Percentiles rank a stretch among this genome's conserved stretches.
Evolutionary conservation across 2,888 invertebrate species (phyloP).

Genomic region (Drosophila lacicola): DNA sequence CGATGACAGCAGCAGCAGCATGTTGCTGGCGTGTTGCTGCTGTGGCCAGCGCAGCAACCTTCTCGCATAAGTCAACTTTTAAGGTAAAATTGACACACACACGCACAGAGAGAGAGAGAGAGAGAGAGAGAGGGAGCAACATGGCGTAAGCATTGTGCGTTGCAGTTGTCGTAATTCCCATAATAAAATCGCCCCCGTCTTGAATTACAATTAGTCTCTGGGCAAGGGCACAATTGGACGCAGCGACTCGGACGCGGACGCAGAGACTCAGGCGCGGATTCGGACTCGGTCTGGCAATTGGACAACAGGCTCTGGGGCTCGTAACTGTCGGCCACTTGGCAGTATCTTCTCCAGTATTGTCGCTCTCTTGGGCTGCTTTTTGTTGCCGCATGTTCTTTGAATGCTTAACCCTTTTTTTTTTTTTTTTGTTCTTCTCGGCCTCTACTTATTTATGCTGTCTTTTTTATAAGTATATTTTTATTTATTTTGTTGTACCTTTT

Average conservation of each 20-base stretch:
- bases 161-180: constrained; percentile 83
- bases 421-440: constrained; percentile 13
- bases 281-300: constrained; percentile 19
- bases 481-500: constrained; percentile 18
- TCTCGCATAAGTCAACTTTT: constrained; percentile 77
- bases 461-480: constrained; percentile 14
- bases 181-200: constrained; percentile 84
- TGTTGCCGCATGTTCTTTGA: constrained; percentile 20
- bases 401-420: constrained; percentile 22
- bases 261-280: constrained; percentile 14
- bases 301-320: constrained; percentile 10
- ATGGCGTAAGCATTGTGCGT: constrained; percentile 39
- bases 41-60: constrained; percentile 44
- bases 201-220: constrained; percentile 84
- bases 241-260: constrained; percentile 25
- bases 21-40: constrained; percentile 60
- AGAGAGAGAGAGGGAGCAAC: constrained; percentile 7
- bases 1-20: constrained; percentile 42
- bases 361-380: constrained; percentile 47
- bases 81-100: constrained; percentile 54
- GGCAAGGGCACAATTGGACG: constrained; percentile 60
- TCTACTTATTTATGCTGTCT: constrained; percentile 19
- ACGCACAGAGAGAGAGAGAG: constrained; percentile 5
- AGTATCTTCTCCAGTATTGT: constrained; percentile 37
- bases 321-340: constrained; percentile 28